Evolutionary conservation across 1,140 invertebrate species (phyloP).

Genomic region (Zophobas morio): DNA sequence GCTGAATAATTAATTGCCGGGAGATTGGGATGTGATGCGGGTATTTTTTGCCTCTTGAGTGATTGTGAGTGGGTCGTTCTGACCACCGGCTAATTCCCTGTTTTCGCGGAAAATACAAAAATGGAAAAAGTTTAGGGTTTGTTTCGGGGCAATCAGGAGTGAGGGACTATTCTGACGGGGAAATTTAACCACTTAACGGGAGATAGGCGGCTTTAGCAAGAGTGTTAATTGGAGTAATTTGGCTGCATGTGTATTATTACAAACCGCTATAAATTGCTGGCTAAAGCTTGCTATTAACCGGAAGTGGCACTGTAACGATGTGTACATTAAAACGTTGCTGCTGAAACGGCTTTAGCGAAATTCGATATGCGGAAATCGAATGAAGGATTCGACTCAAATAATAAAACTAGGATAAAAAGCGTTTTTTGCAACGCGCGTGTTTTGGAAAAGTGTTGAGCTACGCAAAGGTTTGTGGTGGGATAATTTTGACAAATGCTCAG

Average conservation of each 20-base stretch:
- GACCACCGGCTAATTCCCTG: too few species aligned
- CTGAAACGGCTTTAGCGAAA: not conserved
- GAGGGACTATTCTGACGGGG: not conserved
- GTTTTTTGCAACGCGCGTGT: too few species aligned
- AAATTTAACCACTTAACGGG: slow-evolving; percentile 37
- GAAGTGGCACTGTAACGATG: slow-evolving; percentile 30
- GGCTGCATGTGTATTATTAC: slow-evolving; percentile 39
- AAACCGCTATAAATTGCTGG: slow-evolving; percentile 34
- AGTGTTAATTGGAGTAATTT: slow-evolving; percentile 43
- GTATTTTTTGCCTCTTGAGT: not conserved
- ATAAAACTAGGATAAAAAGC: too few species aligned
- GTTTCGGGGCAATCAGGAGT: not conserved
- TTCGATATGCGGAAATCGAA: not conserved
- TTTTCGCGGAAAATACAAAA: not conserved
- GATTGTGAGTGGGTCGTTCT: too few species aligned
- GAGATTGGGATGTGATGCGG: not conserved
- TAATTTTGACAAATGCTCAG: too few species aligned
- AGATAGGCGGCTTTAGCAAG: slow-evolving; percentile 35
- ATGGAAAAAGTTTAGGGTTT: not conserved
- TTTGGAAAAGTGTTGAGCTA: too few species aligned
- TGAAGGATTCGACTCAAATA: too few species aligned
- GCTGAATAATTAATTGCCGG: slow-evolving; percentile 5
- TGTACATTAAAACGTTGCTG: slow-evolving; percentile 38
- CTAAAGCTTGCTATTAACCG: slow-evolving; percentile 38
- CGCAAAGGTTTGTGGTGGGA: too few species aligned